These are phyloP conservation scores for Muntiacus reevesi DNA, from an alignment of 2,113 vertebrate genomes.

Conservation along the genomic window DNA sequence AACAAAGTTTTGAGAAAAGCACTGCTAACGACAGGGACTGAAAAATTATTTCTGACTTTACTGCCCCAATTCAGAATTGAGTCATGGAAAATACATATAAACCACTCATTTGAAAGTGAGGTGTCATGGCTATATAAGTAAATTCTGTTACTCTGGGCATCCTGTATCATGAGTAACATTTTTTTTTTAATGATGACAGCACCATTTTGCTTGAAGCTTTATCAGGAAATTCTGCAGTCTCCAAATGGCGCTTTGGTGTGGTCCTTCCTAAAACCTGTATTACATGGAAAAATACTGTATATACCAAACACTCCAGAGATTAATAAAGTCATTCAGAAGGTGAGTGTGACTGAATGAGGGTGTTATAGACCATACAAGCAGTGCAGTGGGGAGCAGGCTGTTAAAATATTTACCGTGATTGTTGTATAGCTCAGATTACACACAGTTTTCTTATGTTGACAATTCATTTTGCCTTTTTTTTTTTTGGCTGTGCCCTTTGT, in stretches of 20 bases:
- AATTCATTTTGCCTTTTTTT: background rate
- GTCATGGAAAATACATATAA: background rate
- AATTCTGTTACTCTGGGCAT: background rate
- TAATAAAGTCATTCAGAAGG: conserved; percentile 78
- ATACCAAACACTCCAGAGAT: conserved; percentile 72
- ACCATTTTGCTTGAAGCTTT: conserved; percentile 81
- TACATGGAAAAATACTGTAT: conserved; percentile 82
- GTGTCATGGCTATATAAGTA: rapidly evolving
- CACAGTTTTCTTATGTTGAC: background rate
- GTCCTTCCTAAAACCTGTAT: conserved; percentile 81
- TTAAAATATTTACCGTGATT: rapidly evolving
- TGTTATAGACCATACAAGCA: rapidly evolving
- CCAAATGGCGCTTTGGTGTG: conserved; percentile 81
- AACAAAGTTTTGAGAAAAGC: background rate
- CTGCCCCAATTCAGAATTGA: background rate
- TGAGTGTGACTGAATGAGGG: conserved; percentile 7
- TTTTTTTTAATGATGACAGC: conserved; percentile 55
- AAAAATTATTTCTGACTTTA: background rate
- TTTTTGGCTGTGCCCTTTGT: background rate
- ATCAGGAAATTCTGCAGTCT: conserved; percentile 81
- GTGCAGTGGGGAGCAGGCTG: background rate
- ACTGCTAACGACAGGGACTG: too few species aligned
- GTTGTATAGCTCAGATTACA: background rate
- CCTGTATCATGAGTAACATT: background rate
- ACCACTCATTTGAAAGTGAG: background rate